Evolutionary conservation across 2,888 invertebrate genomes (phyloP).

Genomic region (Apoda limacodes): DNA sequence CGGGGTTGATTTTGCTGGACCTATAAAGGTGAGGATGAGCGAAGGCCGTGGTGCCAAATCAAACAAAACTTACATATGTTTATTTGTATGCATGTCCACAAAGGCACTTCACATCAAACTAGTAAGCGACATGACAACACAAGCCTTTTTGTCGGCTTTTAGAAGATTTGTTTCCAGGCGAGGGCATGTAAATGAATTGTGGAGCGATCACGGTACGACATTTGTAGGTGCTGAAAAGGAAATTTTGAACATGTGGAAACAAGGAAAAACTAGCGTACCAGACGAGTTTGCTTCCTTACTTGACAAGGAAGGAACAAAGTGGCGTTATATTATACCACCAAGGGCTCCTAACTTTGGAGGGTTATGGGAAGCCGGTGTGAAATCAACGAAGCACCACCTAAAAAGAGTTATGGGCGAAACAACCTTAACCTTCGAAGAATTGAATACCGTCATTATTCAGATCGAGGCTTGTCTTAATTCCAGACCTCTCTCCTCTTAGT

Average conservation of each 20-base stretch:
- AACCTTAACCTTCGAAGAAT: too few relatives aligned
- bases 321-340: constrained; percentile 18
- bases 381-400: constrained; percentile 5
- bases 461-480: not conserved
- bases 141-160: constrained; percentile 21
- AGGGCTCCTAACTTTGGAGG: constrained; percentile 11
- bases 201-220: constrained; percentile 20
- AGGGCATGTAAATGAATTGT: constrained; percentile 16
- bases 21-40: not conserved
- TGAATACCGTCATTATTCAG: too few relatives aligned
- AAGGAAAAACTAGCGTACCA: constrained; percentile 2
- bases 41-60: not conserved
- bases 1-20: too few relatives aligned
- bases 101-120: constrained; percentile 26
- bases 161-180: constrained; percentile 17
- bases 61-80: too few relatives aligned
- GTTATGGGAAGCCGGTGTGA: constrained; percentile 9
- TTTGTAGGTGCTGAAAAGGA: constrained; percentile 20
- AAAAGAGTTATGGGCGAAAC: constrained; percentile 6
- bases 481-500: too few relatives aligned
- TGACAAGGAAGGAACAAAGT: constrained; percentile 13
- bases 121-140: constrained; percentile 24
- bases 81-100: constrained; percentile 20
- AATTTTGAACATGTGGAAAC: constrained; percentile 1
- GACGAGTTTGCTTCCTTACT: constrained; percentile 6